Evolutionary conservation across 2,113 vertebrate genomes (phyloP).

Genomic region (Aptenodytes forsteri): DNA sequence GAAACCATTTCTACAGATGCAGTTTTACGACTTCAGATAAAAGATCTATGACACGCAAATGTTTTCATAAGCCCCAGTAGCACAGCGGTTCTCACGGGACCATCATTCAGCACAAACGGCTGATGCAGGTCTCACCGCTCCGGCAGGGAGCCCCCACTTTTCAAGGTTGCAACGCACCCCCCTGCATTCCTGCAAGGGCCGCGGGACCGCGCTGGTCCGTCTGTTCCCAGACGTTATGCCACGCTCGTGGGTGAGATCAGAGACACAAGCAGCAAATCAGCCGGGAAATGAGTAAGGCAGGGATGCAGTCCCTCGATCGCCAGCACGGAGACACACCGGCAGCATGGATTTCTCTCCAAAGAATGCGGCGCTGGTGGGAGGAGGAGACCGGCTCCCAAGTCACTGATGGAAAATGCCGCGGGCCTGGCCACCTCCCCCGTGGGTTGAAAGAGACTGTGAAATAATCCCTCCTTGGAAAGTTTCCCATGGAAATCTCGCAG

Average conservation of each 20-base stretch:
- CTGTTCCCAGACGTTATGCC: background rate
- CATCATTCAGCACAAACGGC: rapidly evolving
- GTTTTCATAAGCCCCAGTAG: background rate
- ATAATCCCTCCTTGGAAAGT: constrained; percentile 2
- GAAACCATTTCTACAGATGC: background rate
- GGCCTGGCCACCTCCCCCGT: background rate
- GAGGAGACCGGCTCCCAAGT: background rate
- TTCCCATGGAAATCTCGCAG: constrained; percentile 1
- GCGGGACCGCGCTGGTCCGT: background rate
- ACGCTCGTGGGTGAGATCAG: background rate
- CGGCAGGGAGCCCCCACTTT: background rate
- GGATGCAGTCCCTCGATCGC: background rate
- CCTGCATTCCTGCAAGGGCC: background rate
- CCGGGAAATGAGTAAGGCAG: background rate
- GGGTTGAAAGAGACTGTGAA: background rate
- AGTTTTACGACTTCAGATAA: background rate
- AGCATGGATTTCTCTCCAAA: background rate
- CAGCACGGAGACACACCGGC: background rate
- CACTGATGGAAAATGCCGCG: background rate
- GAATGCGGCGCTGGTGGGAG: background rate
- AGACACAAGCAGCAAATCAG: background rate
- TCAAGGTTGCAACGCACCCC: background rate
- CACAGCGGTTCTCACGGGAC: background rate
- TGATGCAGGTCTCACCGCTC: background rate
- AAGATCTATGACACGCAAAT: background rate